Conservation (phyloP, 2,888 invertebrate species). For the Cephus nigrinus region DNA sequence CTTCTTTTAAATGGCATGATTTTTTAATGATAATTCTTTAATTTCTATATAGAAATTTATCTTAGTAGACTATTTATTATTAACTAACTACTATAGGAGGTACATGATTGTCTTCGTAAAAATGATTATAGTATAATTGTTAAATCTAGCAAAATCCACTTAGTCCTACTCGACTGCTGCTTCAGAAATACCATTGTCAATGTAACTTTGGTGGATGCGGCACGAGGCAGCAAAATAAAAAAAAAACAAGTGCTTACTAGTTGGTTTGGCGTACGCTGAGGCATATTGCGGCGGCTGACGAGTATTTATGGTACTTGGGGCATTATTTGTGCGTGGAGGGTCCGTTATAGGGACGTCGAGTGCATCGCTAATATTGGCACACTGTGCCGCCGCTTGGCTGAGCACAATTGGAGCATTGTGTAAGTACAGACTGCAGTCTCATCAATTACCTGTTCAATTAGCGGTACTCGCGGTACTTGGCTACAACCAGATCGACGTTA, state of each 20-base stretch:
- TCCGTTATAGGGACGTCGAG: conserved; percentile 58
- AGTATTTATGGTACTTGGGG: conserved; percentile 59
- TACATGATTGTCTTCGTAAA: neutral
- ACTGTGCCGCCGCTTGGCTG: conserved; percentile 50
- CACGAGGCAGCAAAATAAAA: neutral
- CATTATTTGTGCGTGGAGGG: conserved; percentile 55
- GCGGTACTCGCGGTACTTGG: conserved; percentile 31
- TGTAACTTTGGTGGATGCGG: neutral
- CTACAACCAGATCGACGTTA: neutral
- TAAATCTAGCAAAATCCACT: neutral
- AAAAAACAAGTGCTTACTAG: conserved; percentile 10
- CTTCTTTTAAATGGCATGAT: neutral
- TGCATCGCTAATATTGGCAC: conserved; percentile 60
- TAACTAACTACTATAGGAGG: neutral
- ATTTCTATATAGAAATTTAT: neutral
- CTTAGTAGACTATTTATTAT: neutral
- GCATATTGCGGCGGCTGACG: conserved; percentile 56
- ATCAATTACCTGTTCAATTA: conserved; percentile 60
- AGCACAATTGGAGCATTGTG: conserved; percentile 61
- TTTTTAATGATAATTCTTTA: neutral
- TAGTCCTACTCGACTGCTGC: neutral
- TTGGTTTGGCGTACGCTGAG: conserved; percentile 23
- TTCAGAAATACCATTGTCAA: neutral
- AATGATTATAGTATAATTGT: neutral
- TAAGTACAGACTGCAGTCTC: conserved; percentile 60